Evolutionary conservation across 2,113 vertebrate species (phyloP).

Genomic region (Caretta caretta): DNA sequence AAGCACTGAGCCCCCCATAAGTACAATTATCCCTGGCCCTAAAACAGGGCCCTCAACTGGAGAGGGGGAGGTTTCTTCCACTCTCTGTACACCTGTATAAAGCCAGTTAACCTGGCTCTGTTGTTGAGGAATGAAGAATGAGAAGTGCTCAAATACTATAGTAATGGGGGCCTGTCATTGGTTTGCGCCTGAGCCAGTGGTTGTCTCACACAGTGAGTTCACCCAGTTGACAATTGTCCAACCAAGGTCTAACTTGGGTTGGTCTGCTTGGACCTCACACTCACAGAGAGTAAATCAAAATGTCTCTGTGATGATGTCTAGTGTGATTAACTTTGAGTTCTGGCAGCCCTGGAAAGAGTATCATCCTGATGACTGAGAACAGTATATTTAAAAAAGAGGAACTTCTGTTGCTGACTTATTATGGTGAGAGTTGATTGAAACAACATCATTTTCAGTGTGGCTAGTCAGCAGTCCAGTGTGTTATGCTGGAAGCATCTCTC

Average conservation of each 20-base stretch:
- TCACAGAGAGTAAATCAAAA: too few relatives aligned
- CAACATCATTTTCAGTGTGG: neutral
- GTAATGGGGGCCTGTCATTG: neutral
- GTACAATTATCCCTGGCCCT: neutral
- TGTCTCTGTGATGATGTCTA: neutral
- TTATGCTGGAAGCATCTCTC: neutral
- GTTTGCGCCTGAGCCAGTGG: neutral
- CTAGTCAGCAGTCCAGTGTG: neutral
- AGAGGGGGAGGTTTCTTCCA: neutral
- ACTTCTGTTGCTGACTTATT: conserved; percentile 22
- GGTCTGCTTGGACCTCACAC: too few relatives aligned
- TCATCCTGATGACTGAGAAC: neutral
- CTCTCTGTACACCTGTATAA: neutral
- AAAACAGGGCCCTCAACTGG: neutral
- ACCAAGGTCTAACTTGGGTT: too few relatives aligned
- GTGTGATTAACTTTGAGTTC: neutral
- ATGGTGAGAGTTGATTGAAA: neutral
- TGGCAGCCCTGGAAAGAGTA: neutral
- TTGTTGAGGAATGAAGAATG: neutral
- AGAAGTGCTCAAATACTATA: neutral
- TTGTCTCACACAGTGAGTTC: too few relatives aligned
- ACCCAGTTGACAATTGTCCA: too few relatives aligned
- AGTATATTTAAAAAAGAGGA: neutral
- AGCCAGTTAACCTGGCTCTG: neutral
- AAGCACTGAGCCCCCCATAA: neutral